Evolutionary conservation across 2,113 vertebrate species (phyloP), one percentile per base, ranked within the genome.

Genomic region (Marmota monax): DNA sequence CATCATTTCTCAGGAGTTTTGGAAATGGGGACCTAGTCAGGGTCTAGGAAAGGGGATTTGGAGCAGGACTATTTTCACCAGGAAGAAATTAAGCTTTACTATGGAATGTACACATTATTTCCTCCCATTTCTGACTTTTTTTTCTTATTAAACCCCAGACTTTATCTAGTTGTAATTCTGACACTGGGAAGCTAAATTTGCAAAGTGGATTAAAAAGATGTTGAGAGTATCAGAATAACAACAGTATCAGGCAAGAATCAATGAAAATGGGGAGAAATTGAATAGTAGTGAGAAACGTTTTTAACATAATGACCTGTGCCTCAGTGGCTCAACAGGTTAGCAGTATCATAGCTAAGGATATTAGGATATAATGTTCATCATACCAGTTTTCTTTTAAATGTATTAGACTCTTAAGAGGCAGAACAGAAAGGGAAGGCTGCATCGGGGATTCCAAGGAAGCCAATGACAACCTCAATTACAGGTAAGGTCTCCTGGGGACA

Each of bases 41-140:
- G 29, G 0, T 23, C 39, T 53, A n/a, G 80, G 76, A 84, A 95
- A 79, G 72, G n/a, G 22, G 74, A 84, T 69, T 45, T 74, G 65
- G 22, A 29, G 16, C 11, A 76, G 48, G 27, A 63, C 39, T 14
- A 63, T 84, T 92, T 65, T 79, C 16, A 74, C 34, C 56, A 87
- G 48, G n/a, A 96, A 65, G 34, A 73, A 87, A 51, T 86, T 94
- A 67, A 77, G 14, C 92, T 93, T 94, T 76, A 80, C 48, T 17
- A 4, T 73, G n/a, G 45, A 87, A 79, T 22, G 56, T 53, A 45
- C 34, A 42, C 16, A 69, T 1, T 42, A n/a, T 76, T 90, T 79
- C 25, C 22, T 79, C 39, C 32, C 10, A 42, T 5, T 72, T 32
- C 32, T n/a, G 7, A 90, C 22, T 78, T 80, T 69, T 58, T 27